Evolutionary conservation across 2,113 vertebrate species (phyloP).

Genomic region (Ariopsis seemanni): DNA sequence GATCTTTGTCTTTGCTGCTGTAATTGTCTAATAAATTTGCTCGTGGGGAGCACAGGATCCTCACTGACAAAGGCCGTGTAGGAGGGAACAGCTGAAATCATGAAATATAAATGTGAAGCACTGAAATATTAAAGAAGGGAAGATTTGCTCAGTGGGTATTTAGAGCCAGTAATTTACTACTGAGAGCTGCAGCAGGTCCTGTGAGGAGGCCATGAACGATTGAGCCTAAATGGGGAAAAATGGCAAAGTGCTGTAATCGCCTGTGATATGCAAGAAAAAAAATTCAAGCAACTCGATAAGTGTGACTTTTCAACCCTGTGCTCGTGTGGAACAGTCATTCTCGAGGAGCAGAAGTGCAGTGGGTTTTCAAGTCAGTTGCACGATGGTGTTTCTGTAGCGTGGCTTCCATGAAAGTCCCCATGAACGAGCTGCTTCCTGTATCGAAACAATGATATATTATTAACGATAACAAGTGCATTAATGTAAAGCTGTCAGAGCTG

Average conservation of each 20-base stretch:
- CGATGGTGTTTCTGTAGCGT: neutral
- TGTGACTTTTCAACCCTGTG: neutral
- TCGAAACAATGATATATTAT: neutral
- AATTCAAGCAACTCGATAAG: neutral
- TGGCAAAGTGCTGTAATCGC: neutral
- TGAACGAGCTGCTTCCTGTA: neutral
- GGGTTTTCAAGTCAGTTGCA: neutral
- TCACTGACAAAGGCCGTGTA: conserved; percentile 23
- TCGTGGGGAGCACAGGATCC: conserved; percentile 42
- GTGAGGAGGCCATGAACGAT: conserved; percentile 35
- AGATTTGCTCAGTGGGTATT: conserved; percentile 10
- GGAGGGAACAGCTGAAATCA: conserved; percentile 31
- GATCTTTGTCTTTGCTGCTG: conserved; percentile 68
- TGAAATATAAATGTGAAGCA: conserved; percentile 52
- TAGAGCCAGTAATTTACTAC: conserved; percentile 27
- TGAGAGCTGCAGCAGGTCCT: neutral
- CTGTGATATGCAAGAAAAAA: neutral
- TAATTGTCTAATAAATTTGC: conserved; percentile 50
- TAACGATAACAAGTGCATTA: neutral
- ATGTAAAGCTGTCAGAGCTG: neutral
- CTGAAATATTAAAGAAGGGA: conserved; percentile 52
- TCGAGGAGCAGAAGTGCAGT: neutral
- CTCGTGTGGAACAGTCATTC: neutral
- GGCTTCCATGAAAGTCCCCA: neutral
- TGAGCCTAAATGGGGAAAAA: conserved; percentile 30